These are phyloP conservation scores for Apocheima hispidaria DNA, from an alignment of 2,888 invertebrate genomes.

Conservation along the genomic window DNA sequence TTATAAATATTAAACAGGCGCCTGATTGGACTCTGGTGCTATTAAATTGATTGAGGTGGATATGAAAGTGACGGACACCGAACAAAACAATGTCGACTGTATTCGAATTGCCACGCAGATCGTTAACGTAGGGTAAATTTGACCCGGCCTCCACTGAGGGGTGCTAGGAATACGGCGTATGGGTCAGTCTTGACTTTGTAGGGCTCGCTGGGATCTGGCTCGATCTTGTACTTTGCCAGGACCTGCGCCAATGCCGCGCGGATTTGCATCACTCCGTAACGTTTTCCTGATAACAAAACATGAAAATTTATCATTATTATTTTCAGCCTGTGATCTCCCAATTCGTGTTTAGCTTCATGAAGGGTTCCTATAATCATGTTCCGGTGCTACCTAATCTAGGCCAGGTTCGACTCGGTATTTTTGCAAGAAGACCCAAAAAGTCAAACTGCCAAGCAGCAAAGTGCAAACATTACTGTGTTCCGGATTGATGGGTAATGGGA, in stretches of 20 bases:
- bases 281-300: constrained; percentile 63
- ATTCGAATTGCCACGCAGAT: neutral
- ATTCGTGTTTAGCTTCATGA: too few relatives aligned
- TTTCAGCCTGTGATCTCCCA: too few relatives aligned
- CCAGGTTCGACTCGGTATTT: too few relatives aligned
- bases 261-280: constrained; percentile 73
- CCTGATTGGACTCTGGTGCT: too few relatives aligned
- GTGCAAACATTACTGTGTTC: too few relatives aligned
- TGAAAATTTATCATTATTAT: too few relatives aligned
- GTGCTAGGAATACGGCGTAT: constrained; percentile 20
- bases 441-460: too few relatives aligned
- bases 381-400: too few relatives aligned
- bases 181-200: constrained; percentile 58
- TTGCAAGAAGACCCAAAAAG: too few relatives aligned
- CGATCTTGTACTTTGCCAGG: constrained; percentile 58
- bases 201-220: constrained; percentile 52
- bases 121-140: constrained; percentile 1
- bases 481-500: too few relatives aligned
- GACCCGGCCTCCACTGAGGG: neutral
- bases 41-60: neutral
- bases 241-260: constrained; percentile 69
- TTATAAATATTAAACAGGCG: neutral
- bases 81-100: neutral
- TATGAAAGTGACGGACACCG: too few relatives aligned
- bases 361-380: too few relatives aligned